Evolutionary conservation across 2,797 vertebrate species (phyloP), one percentile per base, ranked within the genome.

Genomic region (Notolepis coatsorum): DNA sequence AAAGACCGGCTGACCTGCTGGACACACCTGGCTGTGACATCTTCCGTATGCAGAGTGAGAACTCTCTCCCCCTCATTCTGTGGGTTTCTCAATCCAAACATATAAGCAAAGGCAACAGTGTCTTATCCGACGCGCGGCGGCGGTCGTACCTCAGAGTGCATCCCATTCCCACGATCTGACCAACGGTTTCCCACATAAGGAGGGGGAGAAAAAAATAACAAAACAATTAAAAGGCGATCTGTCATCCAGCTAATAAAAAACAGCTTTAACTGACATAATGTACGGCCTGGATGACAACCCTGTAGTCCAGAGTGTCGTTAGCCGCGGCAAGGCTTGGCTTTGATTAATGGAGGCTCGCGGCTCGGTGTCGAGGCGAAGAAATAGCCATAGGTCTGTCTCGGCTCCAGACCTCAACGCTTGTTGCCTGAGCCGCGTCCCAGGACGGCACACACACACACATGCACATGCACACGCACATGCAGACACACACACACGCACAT

Each of bases 191-290:
- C 73, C 71, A 73, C 76, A 75, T 33, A 52, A 48, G 31, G 49
- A 48, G 55, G 42, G 61, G 41, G 66, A 67, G 30, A 68, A 82
- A 77, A 27, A 61, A 70, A 79, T 53, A 69, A 80, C 70, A 67
- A 77, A 85, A 84, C 77, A 88, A 86, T 86, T 86, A 87, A 84
- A 88, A 73, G 75, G 64, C 65, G 52, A 84, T 89, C 80, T 79
- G 72, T 90, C 86, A 88, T 81, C 79, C 67, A 64, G 75, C 71
- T 85, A 87, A 88, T 90, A 86, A 85, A 84, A 89, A 83, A 61
- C 84, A 84, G 77, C 69, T 88, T 90, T 77, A 78, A 82, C 64
- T 45, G 75, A 77, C 79, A 75, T 91, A 88, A 90, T 81, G 76
- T 82, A 93, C 73, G 84, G 77, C 24, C 77, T 84, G 46, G 84